Conservation (phyloP, 2,113 vertebrate species). For the Perccottus glenii region DNA sequence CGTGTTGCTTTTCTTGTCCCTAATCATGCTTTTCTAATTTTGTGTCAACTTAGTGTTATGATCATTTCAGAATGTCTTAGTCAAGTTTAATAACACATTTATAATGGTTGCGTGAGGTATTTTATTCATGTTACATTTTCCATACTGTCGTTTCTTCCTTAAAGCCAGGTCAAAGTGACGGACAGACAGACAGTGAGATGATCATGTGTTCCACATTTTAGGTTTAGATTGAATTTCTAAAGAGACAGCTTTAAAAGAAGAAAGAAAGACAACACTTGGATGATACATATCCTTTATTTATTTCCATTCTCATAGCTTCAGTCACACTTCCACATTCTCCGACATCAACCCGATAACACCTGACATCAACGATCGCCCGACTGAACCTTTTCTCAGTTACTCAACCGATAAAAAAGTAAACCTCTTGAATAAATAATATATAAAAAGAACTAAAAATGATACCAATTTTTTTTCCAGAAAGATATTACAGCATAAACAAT, state of each 20-base stretch:
- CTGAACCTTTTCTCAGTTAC: conserved; percentile 63
- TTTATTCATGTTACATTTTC: no score
- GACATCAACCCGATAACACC: conserved; percentile 42
- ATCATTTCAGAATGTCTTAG: no score
- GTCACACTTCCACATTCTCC: conserved; percentile 66
- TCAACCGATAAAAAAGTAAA: conserved; percentile 82
- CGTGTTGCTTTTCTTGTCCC: no score
- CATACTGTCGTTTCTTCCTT: no score
- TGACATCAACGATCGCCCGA: conserved; percentile 66
- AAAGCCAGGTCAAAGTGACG: no score
- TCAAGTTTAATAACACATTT: no score
- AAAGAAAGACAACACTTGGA: conserved; percentile 43
- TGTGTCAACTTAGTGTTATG: no score
- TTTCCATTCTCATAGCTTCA: conserved; percentile 75
- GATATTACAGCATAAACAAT: conserved; percentile 76
- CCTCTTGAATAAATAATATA: conserved; percentile 74
- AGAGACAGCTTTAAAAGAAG: conserved; percentile 4
- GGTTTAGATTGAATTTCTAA: not conserved
- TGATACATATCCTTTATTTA: conserved; percentile 83
- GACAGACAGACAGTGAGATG: no score
- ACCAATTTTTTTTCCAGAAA: conserved; percentile 64
- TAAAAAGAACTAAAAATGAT: conserved; percentile 67
- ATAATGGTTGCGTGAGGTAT: no score
- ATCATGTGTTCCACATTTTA: not conserved
- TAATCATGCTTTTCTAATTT: no score